Evolutionary conservation across 2,113 vertebrate genomes (phyloP), one percentile per base, ranked within the genome.

Genomic region (Pitta sordida): DNA sequence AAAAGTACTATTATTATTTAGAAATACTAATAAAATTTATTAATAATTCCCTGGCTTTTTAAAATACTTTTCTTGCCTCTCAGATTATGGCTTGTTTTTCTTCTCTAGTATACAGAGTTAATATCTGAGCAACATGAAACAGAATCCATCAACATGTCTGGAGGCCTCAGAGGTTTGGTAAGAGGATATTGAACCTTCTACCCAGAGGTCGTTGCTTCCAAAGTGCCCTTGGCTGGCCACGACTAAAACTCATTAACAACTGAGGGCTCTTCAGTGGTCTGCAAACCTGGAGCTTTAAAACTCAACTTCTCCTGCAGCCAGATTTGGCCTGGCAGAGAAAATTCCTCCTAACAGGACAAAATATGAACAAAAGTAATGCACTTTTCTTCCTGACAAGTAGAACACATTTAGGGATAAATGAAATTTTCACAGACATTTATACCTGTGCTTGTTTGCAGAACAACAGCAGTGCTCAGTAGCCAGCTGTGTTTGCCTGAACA

Each of bases 1-100:
- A 55, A 71, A 96, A 94, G n/a, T 52, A 55, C 65, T 87, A 58
- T 69, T 94, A 70, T 94, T 95, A 84, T 94, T 96, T 89, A 90
- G 62, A 94, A 96, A 94, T 78, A 77, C 27, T 97, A 96, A 97
- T 94, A 92, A 93, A 94, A 95, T 88, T 59, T 53, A 93, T 90
- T 91, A 93, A 51, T 73, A 77, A 86, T 93, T 96, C 68, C 49
- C 70, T 62, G 26, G 16, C 73, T 94, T 94, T 80, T 70, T 41
- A 91, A 82, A 92, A 76, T 77, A 51, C 5, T 70, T 91, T 53
- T 91, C 69, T 94, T 94, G 60, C 86, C 52, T 74, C 32, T 75
- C 48, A 89, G 55, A 64, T 62, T 64, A 19, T 27, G 69, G n/a
- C 67, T 91, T 52, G 60, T 88, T 94, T 94, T 83, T 82, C 71